Percentiles rank a stretch among this genome's conserved stretches.
phyloP scores from a whole-genome alignment of 1,140 invertebrate species.

The Lethocerus indicus region DNA sequence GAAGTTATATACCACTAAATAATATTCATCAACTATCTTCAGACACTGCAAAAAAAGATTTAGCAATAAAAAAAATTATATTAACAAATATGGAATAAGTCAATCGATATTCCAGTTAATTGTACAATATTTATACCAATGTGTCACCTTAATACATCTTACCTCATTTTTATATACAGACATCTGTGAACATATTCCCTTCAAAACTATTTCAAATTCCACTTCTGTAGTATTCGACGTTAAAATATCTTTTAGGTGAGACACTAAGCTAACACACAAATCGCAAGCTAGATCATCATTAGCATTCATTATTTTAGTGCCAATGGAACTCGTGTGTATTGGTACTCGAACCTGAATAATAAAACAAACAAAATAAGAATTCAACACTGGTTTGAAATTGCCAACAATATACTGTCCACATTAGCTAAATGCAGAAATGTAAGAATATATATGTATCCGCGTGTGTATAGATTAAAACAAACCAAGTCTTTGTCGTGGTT shows the following conservation, averaged over 20 bases:
- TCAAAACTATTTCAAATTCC: conserved; percentile 60
- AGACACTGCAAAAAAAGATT: conserved; percentile 28
- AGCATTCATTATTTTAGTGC: background rate
- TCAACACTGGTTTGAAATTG: background rate
- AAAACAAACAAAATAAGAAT: background rate
- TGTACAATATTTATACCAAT: too few relatives aligned
- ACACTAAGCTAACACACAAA: conserved; percentile 63
- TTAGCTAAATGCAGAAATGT: conserved; percentile 4
- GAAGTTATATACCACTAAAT: conserved; percentile 49
- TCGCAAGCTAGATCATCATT: conserved; percentile 62
- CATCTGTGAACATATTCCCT: conserved; percentile 28
- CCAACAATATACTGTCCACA: background rate
- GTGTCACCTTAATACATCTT: conserved; percentile 1
- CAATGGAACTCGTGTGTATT: too few relatives aligned
- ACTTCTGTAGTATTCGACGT: conserved; percentile 69
- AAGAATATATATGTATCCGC: background rate
- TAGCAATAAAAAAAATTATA: background rate
- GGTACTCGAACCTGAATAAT: background rate
- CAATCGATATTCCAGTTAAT: background rate
- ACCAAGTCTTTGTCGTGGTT: conserved; percentile 1
- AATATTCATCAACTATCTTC: conserved; percentile 59
- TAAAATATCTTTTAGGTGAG: conserved; percentile 58
- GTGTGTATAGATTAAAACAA: conserved; percentile 10
- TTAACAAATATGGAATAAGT: background rate
- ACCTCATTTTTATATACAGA: conserved; percentile 24